Conservation (phyloP, 1,140 invertebrate genomes). For the Tetragnatha versicolor region DNA sequence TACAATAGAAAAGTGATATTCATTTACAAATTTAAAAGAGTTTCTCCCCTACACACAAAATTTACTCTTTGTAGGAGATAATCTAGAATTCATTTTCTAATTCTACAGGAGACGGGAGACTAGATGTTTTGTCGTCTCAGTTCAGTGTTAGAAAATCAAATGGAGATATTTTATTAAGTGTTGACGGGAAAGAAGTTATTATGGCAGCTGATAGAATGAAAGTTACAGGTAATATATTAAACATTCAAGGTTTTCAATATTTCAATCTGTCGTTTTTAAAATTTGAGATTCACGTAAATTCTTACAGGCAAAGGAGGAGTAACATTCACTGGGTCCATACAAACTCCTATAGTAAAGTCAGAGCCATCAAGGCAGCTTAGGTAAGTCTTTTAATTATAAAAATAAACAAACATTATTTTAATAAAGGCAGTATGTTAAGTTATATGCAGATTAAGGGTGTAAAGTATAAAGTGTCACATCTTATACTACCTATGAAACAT, state of each 20-base stretch:
- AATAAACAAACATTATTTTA: no score
- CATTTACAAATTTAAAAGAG: no score
- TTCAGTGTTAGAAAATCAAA: constrained; percentile 82
- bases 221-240: constrained; percentile 75
- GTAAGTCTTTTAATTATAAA: constrained; percentile 68
- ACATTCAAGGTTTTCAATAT: neutral
- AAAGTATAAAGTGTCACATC: no score
- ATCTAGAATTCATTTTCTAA: no score
- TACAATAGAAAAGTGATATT: no score
- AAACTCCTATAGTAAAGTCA: constrained; percentile 80
- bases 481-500: no score
- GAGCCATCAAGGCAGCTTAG: constrained; percentile 80
- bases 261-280: neutral
- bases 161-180: constrained; percentile 81
- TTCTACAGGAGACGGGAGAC: constrained; percentile 59
- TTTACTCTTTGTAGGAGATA: no score
- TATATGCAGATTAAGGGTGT: no score
- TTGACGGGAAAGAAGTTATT: constrained; percentile 80
- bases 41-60: no score
- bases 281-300: neutral
- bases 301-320: constrained; percentile 73
- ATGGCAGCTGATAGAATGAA: constrained; percentile 79
- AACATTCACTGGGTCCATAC: constrained; percentile 79
- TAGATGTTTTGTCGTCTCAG: constrained; percentile 78
- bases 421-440: no score